phyloP scores from a whole-genome alignment of 2,113 vertebrate genomes.

The Hypomesus transpacificus region DNA sequence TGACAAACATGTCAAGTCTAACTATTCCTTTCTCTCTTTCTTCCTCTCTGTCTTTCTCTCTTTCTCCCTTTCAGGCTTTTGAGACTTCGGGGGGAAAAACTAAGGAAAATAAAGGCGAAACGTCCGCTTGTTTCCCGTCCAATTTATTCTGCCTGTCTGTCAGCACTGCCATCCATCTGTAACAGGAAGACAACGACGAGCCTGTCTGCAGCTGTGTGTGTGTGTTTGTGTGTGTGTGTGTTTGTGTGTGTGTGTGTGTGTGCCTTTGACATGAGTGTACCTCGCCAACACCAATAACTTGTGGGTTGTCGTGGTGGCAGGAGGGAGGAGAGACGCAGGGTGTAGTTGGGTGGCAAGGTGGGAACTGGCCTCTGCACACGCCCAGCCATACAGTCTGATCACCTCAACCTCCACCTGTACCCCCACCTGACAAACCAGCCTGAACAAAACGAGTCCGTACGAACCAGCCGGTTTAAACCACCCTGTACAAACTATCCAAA shows the following conservation, averaged over 20 bases:
- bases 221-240: too few species aligned
- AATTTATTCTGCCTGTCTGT: conserved; percentile 66
- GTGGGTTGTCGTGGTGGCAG: too few species aligned
- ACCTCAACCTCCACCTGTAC: too few species aligned
- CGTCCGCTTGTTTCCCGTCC: conserved; percentile 54
- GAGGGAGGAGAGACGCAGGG: conserved; percentile 6
- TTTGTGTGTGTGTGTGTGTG: too few species aligned
- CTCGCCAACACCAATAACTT: background rate
- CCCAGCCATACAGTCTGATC: too few species aligned
- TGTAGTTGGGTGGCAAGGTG: conserved; percentile 10
- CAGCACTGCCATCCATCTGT: conserved; percentile 64
- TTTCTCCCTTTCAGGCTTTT: background rate
- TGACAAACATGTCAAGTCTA: background rate
- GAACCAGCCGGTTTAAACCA: too few species aligned
- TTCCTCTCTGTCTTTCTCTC: background rate
- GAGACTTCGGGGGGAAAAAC: background rate
- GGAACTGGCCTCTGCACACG: background rate
- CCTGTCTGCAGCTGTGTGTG: conserved; percentile 62
- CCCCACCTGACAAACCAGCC: too few species aligned
- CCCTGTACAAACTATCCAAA: background rate
- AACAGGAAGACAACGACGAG: conserved; percentile 61
- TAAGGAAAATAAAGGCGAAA: conserved; percentile 39
- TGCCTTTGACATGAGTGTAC: background rate
- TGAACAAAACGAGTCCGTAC: too few species aligned
- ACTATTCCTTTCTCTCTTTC: background rate